These are phyloP conservation scores for Ephydatia muelleri DNA, from an alignment of 37 sponge, comb jelly and placozoan genomes.

Conservation along the genomic window DNA sequence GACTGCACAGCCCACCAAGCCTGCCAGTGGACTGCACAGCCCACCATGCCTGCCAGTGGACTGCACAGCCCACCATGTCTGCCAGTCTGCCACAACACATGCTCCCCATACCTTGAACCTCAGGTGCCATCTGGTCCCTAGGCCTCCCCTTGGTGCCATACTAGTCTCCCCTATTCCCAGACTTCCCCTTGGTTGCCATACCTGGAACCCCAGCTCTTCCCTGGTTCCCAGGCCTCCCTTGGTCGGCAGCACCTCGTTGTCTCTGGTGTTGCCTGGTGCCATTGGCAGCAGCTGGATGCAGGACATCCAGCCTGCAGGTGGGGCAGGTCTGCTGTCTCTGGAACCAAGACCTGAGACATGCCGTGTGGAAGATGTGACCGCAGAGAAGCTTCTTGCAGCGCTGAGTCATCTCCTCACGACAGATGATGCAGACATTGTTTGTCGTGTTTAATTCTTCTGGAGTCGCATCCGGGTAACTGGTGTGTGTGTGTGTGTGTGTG, in stretches of 20 bases:
- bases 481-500: too few species aligned
- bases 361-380: constrained; percentile 94
- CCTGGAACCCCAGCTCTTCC: too few species aligned
- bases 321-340: constrained; percentile 98
- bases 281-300: constrained; percentile 11
- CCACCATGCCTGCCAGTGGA: too few species aligned
- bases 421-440: constrained; percentile 91
- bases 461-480: constrained; percentile 91
- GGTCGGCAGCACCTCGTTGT: constrained; percentile 2
- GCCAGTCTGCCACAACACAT: too few species aligned
- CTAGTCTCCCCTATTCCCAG: too few species aligned
- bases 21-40: too few species aligned
- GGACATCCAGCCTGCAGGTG: constrained; percentile 86
- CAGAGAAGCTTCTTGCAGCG: constrained; percentile 95
- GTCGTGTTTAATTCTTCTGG: constrained; percentile 79
- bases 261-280: not conserved
- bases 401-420: constrained; percentile 89
- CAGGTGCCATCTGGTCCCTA: too few species aligned
- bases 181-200: too few species aligned
- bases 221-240: not conserved
- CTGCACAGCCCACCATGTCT: too few species aligned
- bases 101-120: too few species aligned
- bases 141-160: too few species aligned
- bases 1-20: too few species aligned
- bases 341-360: constrained; percentile 97